These are phyloP conservation scores for Cheilosia urbana DNA, from an alignment of 2,888 invertebrate species.

Conservation along the genomic window DNA sequence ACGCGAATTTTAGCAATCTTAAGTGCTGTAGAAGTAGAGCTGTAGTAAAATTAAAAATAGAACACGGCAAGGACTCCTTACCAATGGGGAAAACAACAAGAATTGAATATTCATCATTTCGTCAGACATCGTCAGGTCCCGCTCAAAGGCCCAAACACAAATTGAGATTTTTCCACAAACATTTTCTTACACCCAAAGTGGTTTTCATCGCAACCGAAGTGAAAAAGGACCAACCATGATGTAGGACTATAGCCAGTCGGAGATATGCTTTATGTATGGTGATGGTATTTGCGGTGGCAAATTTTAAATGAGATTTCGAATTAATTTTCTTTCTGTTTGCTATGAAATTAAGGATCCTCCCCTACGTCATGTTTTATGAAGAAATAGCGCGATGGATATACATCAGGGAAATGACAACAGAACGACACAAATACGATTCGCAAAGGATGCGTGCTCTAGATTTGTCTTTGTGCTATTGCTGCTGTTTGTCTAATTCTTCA, in stretches of 20 bases:
- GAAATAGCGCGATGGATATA: not conserved
- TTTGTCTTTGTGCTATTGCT: slow-evolving; percentile 6
- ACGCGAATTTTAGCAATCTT: slow-evolving; percentile 51
- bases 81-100: slow-evolving; percentile 23
- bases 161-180: slow-evolving; percentile 57
- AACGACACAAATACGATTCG: slow-evolving; percentile 28
- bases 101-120: slow-evolving; percentile 74
- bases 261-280: slow-evolving; percentile 42
- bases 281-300: slow-evolving; percentile 47
- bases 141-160: slow-evolving; percentile 38
- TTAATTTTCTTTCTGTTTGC: slow-evolving; percentile 49
- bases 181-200: slow-evolving; percentile 32
- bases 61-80: slow-evolving; percentile 1
- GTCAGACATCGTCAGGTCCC: slow-evolving; percentile 20
- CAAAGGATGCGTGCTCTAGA: slow-evolving; percentile 37
- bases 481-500: slow-evolving; percentile 53
- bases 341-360: slow-evolving; percentile 38
- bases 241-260: not conserved
- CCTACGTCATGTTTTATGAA: slow-evolving; percentile 8
- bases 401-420: not conserved
- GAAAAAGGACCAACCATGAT: slow-evolving; percentile 21
- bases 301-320: slow-evolving; percentile 67
- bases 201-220: slow-evolving; percentile 15
- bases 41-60: slow-evolving; percentile 4
- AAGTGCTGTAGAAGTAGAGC: slow-evolving; percentile 38